Percentiles rank a stretch among this genome's conserved stretches.
These are phyloP conservation scores for Zaprionus ghesquierei DNA, from an alignment of 1,140 invertebrate genomes.

Conservation along the genomic window DNA sequence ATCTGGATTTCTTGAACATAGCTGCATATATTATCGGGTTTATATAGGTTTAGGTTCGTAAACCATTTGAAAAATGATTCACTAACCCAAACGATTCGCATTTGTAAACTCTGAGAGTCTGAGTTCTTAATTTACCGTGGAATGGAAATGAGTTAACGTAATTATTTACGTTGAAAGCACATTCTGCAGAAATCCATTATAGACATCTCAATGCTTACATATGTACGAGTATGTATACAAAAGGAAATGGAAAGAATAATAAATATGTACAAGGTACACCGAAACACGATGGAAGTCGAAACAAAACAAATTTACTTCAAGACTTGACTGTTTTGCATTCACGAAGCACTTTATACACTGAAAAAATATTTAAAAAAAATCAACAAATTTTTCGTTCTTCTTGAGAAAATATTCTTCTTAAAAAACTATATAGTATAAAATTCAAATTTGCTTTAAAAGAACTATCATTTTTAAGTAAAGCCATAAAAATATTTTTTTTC, in stretches of 20 bases:
- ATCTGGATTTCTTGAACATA: not conserved
- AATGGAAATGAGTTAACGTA: constrained; percentile 2
- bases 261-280: not conserved
- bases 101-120: not conserved
- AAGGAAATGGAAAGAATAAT: constrained; percentile 3
- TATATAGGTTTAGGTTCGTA: not conserved
- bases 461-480: too few relatives aligned
- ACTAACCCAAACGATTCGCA: not conserved
- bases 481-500: too few relatives aligned
- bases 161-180: not conserved
- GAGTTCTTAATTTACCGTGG: not conserved
- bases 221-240: not conserved
- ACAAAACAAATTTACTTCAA: constrained; percentile 8
- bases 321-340: constrained; percentile 14
- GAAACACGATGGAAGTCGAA: not conserved
- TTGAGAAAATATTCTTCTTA: too few relatives aligned
- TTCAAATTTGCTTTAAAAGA: too few relatives aligned
- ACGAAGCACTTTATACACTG: too few relatives aligned
- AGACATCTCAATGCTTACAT: not conserved
- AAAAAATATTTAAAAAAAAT: too few relatives aligned
- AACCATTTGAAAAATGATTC: not conserved
- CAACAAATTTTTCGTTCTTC: too few relatives aligned
- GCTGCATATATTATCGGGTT: not conserved
- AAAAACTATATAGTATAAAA: too few relatives aligned
- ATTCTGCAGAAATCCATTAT: constrained; percentile 4